Base-by-base conservation (phyloP, 1,140 invertebrate genomes). In the Atta colombica region DNA sequence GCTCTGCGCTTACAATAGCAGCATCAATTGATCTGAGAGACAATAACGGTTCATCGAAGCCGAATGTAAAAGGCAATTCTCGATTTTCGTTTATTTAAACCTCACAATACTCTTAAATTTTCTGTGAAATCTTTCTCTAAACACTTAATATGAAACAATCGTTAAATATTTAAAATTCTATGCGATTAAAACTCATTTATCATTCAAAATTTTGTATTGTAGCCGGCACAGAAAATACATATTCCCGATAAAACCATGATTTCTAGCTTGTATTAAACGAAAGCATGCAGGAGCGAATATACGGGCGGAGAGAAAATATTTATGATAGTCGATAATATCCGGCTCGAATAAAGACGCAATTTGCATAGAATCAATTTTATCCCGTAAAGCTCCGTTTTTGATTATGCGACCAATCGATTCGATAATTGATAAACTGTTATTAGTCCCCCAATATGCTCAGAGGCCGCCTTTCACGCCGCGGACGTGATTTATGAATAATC, bases 391-490 rank as follows among this genome's bases (percentile, higher is more conserved):
- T 72, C 25, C 31, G 39, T 86, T 89, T 89, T 89, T 89, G 74
- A 86, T 89, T 80, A 86, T 63, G 69, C 45, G 58, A 86, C 69
- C 66, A 77, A 86, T 86, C 82, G 85, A 89, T 89, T 77, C 55
- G 28, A 28, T 55, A 45, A 61, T 25, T 53, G 87, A 89, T 89
- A 89, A 89, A 89, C 86, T 85, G 87, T 86, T 80, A 86, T 89
- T 89, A 89, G 88, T 86, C 51, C 71, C 58, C 55, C 87, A 68
- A 88, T 85, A 77, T 68, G 45, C 45, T 86, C 31, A 81, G 39
- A 1, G 28, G n/a, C 18, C 49, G 60, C 66, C 68, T 88, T 88
- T 88, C 82, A 58, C 45, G 66, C 21, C 18, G 7, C 61, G 6
- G 18, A 21, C 28, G 21, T 81, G 53, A 69, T 88, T 68, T 61